Base-by-base conservation (phyloP, 2,797 vertebrate genomes). In the Alcedo quadribrachys region DNA sequence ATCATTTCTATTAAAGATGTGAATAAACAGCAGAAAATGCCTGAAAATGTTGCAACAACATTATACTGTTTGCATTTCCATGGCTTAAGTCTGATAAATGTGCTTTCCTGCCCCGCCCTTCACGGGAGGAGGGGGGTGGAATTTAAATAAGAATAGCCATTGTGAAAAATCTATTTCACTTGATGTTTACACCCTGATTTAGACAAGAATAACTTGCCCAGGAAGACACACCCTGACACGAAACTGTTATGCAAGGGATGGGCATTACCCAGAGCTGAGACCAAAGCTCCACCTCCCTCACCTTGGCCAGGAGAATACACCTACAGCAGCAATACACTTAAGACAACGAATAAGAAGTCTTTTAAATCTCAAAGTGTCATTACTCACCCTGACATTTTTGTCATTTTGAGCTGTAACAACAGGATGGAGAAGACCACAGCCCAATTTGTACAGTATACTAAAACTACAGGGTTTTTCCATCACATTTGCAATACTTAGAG, bases 161-260 rank as follows among this genome's bases (percentile, higher is more conserved):
- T 78, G 51, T 18, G 42, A 87, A 87, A 89, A 68, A 13, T 12
- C 22, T 46, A 17, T 76, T 81, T 82, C 45, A 37, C 55, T 35
- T 55, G 35, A 53, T 15, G 53, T 67, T 80, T 81, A 78, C 76
- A 83, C 28, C 40, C 81, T 48, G 27, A 58, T 68, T 93, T 65
- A 77, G 51, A 60, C 79, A 75, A 87, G 79, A 71, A 81, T 40
- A 73, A 63, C 43, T 32, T 24, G 11, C 71, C 40, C 63, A 66
- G 73, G 76, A 85, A 85, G 76, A 73, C 88, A 94, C 89, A 89
- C 89, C 90, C 53, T 89, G 45, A 60, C 5, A 12, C 9, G 79
- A 93, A 96, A 94, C 73, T 83, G 13, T 85, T 93, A 78, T 32
- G 79, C 88, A 96, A 95, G 51, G 6, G 19, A 66, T 25, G 19